Evolutionary conservation across 2,797 vertebrate species (phyloP).

Genomic region (Sternotherus odoratus): DNA sequence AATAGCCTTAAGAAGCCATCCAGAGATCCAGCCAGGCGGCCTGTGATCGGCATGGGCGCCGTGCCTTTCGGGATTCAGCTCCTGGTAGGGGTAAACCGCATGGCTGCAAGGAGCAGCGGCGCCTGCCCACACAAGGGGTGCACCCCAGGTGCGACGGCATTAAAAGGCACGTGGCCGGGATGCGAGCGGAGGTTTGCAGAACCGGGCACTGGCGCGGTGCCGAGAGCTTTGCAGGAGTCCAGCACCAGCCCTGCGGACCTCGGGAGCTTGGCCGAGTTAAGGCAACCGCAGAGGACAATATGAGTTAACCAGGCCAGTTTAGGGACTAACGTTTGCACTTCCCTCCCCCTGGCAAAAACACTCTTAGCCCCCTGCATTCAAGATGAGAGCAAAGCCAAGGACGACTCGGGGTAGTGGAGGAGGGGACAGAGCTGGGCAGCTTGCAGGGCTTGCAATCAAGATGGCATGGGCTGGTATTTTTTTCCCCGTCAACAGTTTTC

Average conservation of each 20-base stretch:
- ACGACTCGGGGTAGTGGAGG: neutral
- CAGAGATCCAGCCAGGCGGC: neutral
- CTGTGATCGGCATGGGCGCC: neutral
- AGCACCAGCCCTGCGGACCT: neutral
- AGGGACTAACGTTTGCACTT: accelerated
- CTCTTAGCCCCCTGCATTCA: neutral
- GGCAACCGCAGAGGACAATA: neutral
- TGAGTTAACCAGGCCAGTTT: neutral
- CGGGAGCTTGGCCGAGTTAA: neutral
- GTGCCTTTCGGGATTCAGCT: neutral
- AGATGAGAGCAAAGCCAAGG: neutral
- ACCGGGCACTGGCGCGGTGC: accelerated
- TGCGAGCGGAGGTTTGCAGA: neutral
- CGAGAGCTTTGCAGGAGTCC: neutral
- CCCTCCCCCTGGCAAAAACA: neutral
- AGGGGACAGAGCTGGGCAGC: neutral
- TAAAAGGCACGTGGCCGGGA: neutral
- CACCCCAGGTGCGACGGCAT: too few relatives aligned
- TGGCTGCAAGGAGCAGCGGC: neutral
- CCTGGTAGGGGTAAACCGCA: neutral
- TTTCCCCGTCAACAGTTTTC: neutral
- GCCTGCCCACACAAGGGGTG: neutral
- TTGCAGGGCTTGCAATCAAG: neutral
- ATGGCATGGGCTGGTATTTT: neutral
- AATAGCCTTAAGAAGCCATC: neutral